Evolutionary conservation across 2,797 vertebrate genomes (phyloP).

Genomic region (Cirrhinus molitorella): DNA sequence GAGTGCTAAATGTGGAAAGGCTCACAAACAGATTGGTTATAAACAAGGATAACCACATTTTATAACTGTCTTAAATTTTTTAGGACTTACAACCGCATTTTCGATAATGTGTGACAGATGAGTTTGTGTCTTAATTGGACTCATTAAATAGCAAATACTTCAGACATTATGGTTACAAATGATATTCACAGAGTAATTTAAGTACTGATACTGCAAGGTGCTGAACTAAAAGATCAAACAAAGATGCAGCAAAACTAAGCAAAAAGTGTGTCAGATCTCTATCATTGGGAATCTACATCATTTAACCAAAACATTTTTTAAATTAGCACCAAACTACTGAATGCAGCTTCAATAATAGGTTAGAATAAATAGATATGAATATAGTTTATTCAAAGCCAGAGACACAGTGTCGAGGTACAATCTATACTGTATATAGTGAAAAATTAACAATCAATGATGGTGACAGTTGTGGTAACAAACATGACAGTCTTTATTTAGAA

Average conservation of each 20-base stretch:
- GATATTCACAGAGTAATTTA: not conserved
- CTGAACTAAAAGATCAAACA: no score
- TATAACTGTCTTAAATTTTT: not conserved
- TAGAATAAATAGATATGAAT: not conserved
- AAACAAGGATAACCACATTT: not conserved
- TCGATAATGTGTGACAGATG: not conserved
- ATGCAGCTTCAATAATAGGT: not conserved
- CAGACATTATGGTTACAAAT: not conserved
- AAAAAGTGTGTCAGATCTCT: no score
- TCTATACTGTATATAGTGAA: slow-evolving; percentile 1
- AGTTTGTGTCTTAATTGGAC: not conserved
- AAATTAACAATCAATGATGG: not conserved
- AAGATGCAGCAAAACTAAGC: no score
- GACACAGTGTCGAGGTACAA: not conserved
- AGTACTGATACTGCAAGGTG: not conserved
- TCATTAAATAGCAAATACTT: not conserved
- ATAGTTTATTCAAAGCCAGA: not conserved
- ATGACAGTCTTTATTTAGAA: not conserved
- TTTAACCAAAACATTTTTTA: not conserved
- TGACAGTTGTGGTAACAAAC: not conserved
- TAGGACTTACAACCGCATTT: not conserved
- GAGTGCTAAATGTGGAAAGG: not conserved
- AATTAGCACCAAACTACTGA: not conserved
- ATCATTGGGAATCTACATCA: not conserved
- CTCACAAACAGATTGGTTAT: not conserved